A percentile compares a stretch with the other conserved stretches of the same genome.
Conservation (phyloP, 92 coral and sea anemone genomes). For the Parazoanthus darwini region DNA sequence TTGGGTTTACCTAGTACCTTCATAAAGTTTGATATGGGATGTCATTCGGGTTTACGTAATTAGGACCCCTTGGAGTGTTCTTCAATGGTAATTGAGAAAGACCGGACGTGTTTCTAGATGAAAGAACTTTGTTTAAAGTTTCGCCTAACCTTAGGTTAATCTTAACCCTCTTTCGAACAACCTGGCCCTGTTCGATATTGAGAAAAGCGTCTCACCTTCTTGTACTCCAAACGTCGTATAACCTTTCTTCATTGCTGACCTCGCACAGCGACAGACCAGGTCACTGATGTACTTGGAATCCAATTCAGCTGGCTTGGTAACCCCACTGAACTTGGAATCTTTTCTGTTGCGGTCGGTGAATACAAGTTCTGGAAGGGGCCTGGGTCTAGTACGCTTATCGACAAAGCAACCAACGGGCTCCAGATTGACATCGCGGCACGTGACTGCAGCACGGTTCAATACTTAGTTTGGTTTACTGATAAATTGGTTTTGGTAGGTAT, state of each 20-base stretch:
- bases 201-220: not conserved
- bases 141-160: no score
- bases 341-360: conserved; percentile 11
- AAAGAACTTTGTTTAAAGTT: no score
- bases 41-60: no score
- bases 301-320: not conserved
- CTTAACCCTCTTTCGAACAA: no score
- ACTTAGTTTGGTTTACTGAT: not conserved
- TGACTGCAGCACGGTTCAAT: not conserved
- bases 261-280: conserved; percentile 13
- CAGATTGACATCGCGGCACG: not conserved
- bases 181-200: not conserved
- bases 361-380: conserved; percentile 9
- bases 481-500: not conserved
- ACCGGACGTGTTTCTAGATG: no score
- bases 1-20: no score
- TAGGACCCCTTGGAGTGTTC: no score
- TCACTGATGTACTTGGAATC: conserved; percentile 17
- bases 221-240: not conserved
- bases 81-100: no score
- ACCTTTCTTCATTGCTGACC: not conserved
- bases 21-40: no score
- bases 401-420: not conserved
- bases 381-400: not conserved
- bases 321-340: conserved; percentile 3